Percentiles rank a stretch among this genome's conserved stretches.
phyloP scores from a whole-genome alignment of 2,113 vertebrate genomes.

The Ageneiosus marmoratus region DNA sequence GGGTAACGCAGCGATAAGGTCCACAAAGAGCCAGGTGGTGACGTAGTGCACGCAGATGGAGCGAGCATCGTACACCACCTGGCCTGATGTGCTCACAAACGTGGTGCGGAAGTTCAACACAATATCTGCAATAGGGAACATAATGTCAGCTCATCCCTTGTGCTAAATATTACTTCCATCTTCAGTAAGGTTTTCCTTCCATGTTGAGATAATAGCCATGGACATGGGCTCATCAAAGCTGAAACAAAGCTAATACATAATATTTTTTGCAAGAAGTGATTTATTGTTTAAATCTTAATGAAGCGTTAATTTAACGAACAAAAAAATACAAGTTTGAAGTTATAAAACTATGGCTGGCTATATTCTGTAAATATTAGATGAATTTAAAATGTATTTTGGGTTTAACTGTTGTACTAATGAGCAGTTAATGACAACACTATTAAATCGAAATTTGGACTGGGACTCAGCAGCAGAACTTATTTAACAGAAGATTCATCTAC shows the following conservation, averaged over 20 bases:
- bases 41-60: constrained; percentile 83
- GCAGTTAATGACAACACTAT: background rate
- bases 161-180: background rate
- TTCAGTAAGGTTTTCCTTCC: background rate
- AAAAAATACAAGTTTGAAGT: background rate
- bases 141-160: background rate
- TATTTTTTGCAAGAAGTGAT: background rate
- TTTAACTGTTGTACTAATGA: background rate
- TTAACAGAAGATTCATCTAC: background rate
- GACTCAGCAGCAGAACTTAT: background rate
- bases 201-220: background rate
- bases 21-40: constrained; percentile 83
- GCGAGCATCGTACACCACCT: constrained; percentile 81
- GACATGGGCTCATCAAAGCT: background rate
- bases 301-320: background rate
- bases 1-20: constrained; percentile 80
- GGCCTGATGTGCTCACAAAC: constrained; percentile 81
- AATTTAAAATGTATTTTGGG: background rate
- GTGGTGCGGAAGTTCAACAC: constrained; percentile 80
- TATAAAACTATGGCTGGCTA: background rate
- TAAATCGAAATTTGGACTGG: background rate
- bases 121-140: constrained; percentile 69
- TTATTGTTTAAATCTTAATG: background rate
- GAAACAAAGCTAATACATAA: background rate
- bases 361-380: background rate